Base-by-base conservation (phyloP, 1,140 invertebrate genomes). In the Bilobella aurantiaca region DNA sequence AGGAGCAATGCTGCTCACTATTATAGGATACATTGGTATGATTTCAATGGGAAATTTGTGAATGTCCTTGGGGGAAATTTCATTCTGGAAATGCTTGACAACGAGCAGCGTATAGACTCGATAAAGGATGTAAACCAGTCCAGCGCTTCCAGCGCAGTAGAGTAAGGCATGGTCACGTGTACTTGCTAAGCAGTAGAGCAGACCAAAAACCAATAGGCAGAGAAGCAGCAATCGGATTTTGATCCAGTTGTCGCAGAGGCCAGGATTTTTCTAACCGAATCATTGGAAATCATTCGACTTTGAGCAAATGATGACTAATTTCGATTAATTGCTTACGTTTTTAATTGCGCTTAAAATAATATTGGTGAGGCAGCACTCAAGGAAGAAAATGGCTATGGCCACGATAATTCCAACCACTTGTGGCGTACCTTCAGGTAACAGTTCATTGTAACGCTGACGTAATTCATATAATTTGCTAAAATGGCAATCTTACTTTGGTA, bases 231-330 rank as follows among this genome's bases (percentile, higher is more conserved):
- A 8, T 3, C 59, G 59, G 23, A 62, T 42, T 46, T 62, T 62
- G 59, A 62, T 14, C 59, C 59, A 62, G 30, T 62, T 62, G 59
- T 34, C 59, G 46, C 59, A 62, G 14, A 30, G 59, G 5, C n/a
- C 37, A 12, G 34, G 3, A 12, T 62, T 25, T 42, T 27, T 62
- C 59, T 62, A 25, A n/a, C n/a, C n/a, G n/a, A n/a, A n/a, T n/a
- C n/a, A 31, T 25, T 14, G 28, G 28, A 32, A 42, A 37, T 42
- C 25, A 3, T 62, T 27, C 8, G 21, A 23, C 18, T 8, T 62
- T 62, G 28, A 42, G 3, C 30, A 37, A 21, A 46, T 12, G 14
- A 62, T 37, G 23, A 28, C 16, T 59, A n/a, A n/a, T n/a, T 8
- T 59, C 8, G 37, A 3, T 59, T 14, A 8, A 12, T 59, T 59